Base-by-base conservation (phyloP, 92 coral and sea anemone genomes). In the Siderastrea siderea region DNA sequence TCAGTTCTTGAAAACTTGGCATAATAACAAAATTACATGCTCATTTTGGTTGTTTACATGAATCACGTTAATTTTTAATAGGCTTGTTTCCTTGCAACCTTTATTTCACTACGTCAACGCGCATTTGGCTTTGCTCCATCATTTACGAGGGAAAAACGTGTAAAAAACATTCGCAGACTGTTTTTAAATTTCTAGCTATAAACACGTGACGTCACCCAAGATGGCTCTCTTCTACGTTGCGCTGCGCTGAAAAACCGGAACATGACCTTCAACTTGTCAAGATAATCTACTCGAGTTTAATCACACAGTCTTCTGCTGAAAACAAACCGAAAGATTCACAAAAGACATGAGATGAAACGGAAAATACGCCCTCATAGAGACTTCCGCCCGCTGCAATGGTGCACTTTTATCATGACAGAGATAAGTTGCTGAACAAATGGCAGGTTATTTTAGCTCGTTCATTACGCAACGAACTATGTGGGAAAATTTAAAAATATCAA, bases 281-380 rank as follows among this genome's bases (percentile, higher is more conserved):
- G 71, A 61, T 52, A 43, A 80, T 26, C 64, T 38, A 16, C 38
- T 52, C 74, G 7, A 38, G 16, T 8, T 50, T 6, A 26, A 6
- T 62, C 66, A 45, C 16, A 9, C 50, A 12, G 49, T 6, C 10
- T n/a, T 2, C 50, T 67, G 85, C 51, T 67, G 67, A 81, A 68
- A 48, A 43, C 76, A 81, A 62, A 84, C 46, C 48, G 79, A 84
- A 71, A 74, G 63, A 63, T 61, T 84, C 63, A 64, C 60, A 63
- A 84, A 57, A 74, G 87, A 66, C 72, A 7, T 12, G 68, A 81
- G 86, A 46, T 52, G 78, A 74, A 84, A 47, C 80, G 87, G 80
- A 84, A 71, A 4, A 70, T 47, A 84, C 80, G 73, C 80, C 87
- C 81, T 64, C 49, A 1, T 4, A 10, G 38, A 6, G 16, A 43